Percentiles rank a stretch among this genome's conserved stretches.
These are phyloP conservation scores for Herminia tarsipennalis DNA, from an alignment of 2,888 invertebrate genomes.

Conservation along the genomic window DNA sequence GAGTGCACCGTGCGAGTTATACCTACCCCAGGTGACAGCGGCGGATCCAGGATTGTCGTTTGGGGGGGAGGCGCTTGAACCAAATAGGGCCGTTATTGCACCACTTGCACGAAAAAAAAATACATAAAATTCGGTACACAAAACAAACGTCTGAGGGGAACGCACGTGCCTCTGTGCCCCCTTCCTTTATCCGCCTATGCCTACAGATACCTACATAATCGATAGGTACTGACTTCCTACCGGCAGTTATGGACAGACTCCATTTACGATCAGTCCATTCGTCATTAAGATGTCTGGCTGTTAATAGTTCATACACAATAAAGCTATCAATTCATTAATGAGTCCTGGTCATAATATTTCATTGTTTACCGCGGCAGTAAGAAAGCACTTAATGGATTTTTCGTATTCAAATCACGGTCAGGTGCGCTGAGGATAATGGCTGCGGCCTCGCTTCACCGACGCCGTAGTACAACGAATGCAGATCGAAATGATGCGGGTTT, in stretches of 20 bases:
- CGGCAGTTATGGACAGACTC: background rate
- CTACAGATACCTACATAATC: too few species aligned
- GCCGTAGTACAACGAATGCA: conserved; percentile 24
- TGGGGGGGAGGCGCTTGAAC: too few species aligned
- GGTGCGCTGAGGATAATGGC: conserved; percentile 68
- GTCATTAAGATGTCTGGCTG: conserved; percentile 5
- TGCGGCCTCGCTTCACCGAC: conserved; percentile 42
- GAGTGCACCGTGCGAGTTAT: too few species aligned
- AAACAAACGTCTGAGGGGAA: too few species aligned
- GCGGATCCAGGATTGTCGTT: too few species aligned
- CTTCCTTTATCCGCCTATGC: too few species aligned
- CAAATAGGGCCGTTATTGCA: too few species aligned
- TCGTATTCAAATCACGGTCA: conserved; percentile 78
- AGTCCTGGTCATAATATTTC: conserved; percentile 40
- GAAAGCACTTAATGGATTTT: conserved; percentile 68
- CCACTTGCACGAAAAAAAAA: too few species aligned
- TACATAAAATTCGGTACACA: too few species aligned
- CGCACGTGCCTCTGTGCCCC: too few species aligned
- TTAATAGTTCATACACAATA: conserved; percentile 27
- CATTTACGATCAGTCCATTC: conserved; percentile 1
- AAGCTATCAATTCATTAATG: conserved; percentile 39
- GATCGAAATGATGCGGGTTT: conserved; percentile 25
- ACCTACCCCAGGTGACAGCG: too few species aligned
- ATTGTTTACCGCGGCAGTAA: conserved; percentile 58
- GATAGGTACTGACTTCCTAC: too few species aligned